These are phyloP conservation scores for Otolemur garnettii DNA, from an alignment of 2,113 vertebrate genomes.

Conservation along the genomic window DNA sequence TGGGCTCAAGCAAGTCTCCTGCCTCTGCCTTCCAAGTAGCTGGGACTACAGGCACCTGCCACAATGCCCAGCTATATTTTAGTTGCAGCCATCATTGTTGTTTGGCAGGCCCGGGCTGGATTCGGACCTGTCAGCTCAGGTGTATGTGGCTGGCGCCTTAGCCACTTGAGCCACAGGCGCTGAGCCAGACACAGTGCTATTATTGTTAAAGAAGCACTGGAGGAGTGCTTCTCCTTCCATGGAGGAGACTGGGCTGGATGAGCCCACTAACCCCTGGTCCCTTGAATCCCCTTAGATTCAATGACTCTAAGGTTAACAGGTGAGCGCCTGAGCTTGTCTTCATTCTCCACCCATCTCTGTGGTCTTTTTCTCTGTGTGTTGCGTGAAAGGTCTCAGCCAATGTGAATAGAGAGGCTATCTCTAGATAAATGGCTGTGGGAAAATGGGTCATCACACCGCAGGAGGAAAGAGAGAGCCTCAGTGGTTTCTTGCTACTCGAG, in stretches of 20 bases:
- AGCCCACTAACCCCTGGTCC: not conserved
- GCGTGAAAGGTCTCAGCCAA: not conserved
- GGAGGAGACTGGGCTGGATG: not conserved
- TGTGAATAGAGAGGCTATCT: not conserved
- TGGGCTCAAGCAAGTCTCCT: too few species aligned
- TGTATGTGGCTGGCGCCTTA: too few species aligned
- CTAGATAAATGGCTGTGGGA: not conserved
- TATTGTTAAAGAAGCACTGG: not conserved
- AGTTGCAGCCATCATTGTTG: too few species aligned
- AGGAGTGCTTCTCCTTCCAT: fast-evolving
- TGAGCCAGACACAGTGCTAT: too few species aligned
- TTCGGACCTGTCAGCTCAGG: too few species aligned
- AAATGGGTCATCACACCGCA: not conserved
- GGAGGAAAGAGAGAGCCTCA: not conserved
- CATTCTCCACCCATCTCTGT: not conserved
- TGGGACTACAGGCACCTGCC: too few species aligned
- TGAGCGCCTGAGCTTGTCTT: not conserved
- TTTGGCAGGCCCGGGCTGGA: too few species aligned
- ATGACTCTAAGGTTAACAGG: not conserved
- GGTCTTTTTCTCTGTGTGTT: not conserved
- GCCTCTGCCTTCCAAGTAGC: too few species aligned
- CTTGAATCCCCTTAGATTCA: not conserved
- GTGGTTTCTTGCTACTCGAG: not conserved
- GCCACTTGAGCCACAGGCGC: too few species aligned
- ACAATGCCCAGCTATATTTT: too few species aligned